Evolutionary conservation across 1,140 invertebrate species (phyloP).

Genomic region (Drosophila paulistorum): DNA sequence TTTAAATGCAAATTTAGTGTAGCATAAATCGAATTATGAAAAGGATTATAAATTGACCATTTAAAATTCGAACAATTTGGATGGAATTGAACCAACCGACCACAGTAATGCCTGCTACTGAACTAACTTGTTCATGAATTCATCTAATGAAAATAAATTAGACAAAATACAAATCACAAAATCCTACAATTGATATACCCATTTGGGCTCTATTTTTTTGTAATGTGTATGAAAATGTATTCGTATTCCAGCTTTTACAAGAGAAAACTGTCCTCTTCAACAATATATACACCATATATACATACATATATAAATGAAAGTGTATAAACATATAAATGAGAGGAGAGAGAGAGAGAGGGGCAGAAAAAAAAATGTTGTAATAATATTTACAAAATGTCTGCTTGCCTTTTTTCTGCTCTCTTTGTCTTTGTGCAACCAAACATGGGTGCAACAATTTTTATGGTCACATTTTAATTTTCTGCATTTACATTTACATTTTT

Average conservation of each 20-base stretch:
- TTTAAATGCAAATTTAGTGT: too few species aligned
- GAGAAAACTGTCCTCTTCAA: not conserved
- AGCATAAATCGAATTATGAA: too few species aligned
- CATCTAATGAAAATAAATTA: too few species aligned
- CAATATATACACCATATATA: conserved; percentile 29
- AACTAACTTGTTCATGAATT: too few species aligned
- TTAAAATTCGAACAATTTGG: too few species aligned
- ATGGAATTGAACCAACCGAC: too few species aligned
- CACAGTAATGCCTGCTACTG: too few species aligned
- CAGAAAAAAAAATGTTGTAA: conserved; percentile 57
- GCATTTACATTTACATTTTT: conserved; percentile 75
- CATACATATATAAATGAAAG: not conserved
- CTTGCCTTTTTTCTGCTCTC: conserved; percentile 34
- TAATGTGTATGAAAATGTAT: not conserved
- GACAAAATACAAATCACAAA: conserved; percentile 3
- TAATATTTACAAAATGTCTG: conserved; percentile 81
- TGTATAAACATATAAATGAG: conserved; percentile 35
- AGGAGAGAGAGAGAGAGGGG: conserved; percentile 39
- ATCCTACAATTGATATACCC: not conserved
- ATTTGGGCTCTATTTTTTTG: not conserved
- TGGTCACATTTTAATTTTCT: conserved; percentile 73
- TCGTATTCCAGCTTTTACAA: not conserved
- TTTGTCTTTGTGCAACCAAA: conserved; percentile 17
- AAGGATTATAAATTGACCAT: too few species aligned
- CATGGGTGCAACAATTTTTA: conserved; percentile 55